Base-by-base conservation (phyloP, 2,113 vertebrate species). In the Megaptera novaeangliae region DNA sequence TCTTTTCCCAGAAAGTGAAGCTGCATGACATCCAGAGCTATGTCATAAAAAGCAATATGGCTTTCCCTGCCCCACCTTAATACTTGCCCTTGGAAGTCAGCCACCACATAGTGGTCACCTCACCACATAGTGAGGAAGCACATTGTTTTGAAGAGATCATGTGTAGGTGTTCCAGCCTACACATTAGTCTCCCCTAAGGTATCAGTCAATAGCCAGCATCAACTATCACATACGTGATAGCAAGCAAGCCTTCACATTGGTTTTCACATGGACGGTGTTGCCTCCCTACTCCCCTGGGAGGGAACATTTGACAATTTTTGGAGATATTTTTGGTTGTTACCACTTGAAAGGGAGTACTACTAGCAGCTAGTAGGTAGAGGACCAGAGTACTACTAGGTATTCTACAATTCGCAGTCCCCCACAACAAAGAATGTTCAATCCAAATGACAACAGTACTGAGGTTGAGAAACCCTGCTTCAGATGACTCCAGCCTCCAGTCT, bases 1-100 rank as follows among this genome's bases (percentile, higher is more conserved):
- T 83, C 71, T 89, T 96, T 92, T 95, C 82, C 91, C 72, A 91
- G 86, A 74, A 96, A 39, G 25, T 20, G 12, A 77, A 74, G 29
- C 20, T 44, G 23, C 34, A 34, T 49, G 52, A n/a, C 14, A 83
- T 21, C 39, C 66, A 72, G 14, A 25, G n/a, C 11, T 75, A 11
- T 57, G 44, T 59, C 61, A 64, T 44, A 5, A 72, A 72, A 91
- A n/a, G 11, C 69, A 94, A 27, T 21, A 15, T 78, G 36, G 21
- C 46, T 91, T 95, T 63, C 49, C 20, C 11, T 64, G 15, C 14
- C 1, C 63, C 0, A 8, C 12, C n/a, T 34, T 41, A 29, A 55
- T 46, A 34, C 29, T 57, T 18, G 17, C 10, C 10, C 64, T 74
- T 75, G 63, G 49, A 90, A 66, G 9, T 31, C 23, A 31, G 39